These are phyloP conservation scores for Melopsittacus undulatus DNA, from an alignment of 2,797 vertebrate species.

Conservation along the genomic window DNA sequence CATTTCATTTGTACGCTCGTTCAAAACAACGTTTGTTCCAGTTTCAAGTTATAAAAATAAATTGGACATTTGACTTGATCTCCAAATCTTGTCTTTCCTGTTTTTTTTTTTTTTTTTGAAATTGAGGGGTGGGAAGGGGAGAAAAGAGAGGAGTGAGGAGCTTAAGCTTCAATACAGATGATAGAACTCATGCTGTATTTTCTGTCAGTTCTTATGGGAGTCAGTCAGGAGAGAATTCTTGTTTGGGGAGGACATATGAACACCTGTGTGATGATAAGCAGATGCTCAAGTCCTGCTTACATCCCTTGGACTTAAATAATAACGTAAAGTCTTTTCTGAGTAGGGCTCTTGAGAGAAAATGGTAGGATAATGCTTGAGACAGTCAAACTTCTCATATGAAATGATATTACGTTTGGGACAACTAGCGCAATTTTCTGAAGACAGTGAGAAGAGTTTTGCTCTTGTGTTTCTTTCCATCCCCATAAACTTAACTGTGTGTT, in stretches of 20 bases:
- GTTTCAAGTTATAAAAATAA: conserved; percentile 89
- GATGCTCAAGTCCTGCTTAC: neutral
- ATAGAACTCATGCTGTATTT: neutral
- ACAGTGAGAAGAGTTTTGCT: neutral
- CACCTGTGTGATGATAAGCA: neutral
- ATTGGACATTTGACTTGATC: conserved; percentile 88
- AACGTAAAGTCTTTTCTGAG: neutral
- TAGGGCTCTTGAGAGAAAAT: neutral
- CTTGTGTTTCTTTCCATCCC: neutral
- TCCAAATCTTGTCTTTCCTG: conserved; percentile 81
- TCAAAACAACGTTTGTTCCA: conserved; percentile 86
- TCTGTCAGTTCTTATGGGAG: neutral
- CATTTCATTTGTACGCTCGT: conserved; percentile 87
- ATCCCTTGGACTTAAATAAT: neutral
- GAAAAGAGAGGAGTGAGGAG: neutral
- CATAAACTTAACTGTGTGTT: neutral
- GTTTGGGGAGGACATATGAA: neutral
- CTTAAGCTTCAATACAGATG: neutral
- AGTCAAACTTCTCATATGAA: neutral
- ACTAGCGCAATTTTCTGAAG: neutral
- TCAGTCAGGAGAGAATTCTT: neutral
- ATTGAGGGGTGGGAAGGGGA: conserved; percentile 16
- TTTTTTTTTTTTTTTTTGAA: conserved; percentile 50
- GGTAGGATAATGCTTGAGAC: neutral
- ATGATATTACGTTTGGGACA: neutral